phyloP scores from a whole-genome alignment of 2,113 vertebrate genomes.

The Otolemur garnettii region DNA sequence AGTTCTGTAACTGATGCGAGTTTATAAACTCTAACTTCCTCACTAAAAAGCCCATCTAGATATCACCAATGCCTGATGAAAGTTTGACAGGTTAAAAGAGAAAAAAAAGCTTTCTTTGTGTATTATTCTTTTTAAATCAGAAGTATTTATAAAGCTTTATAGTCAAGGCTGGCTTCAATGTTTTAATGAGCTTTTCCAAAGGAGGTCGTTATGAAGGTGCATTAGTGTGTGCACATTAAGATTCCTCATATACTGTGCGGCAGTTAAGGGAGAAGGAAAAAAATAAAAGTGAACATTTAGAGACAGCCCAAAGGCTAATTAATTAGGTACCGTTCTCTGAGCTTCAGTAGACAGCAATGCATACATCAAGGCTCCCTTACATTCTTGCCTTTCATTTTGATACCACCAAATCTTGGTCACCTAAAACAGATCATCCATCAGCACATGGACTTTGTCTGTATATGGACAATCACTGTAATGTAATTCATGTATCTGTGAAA shows the following conservation, averaged over 20 bases:
- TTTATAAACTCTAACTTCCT: not conserved
- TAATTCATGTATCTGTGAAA: not conserved
- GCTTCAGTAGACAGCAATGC: not conserved
- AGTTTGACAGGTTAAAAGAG: not conserved
- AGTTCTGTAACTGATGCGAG: not conserved
- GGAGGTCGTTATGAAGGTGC: not conserved
- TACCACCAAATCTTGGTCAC: not conserved
- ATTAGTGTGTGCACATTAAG: slow-evolving; percentile 51
- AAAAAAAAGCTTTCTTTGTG: not conserved
- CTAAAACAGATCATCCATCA: not conserved
- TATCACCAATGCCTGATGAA: not conserved
- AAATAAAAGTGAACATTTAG: slow-evolving; percentile 56
- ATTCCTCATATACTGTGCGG: not conserved
- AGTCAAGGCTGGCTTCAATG: not conserved
- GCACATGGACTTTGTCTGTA: not conserved
- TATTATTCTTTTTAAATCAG: slow-evolving; percentile 42
- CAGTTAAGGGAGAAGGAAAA: not conserved
- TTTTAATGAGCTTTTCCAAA: slow-evolving; percentile 48
- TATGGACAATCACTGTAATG: not conserved
- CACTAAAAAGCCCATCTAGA: not conserved
- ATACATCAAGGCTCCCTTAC: not conserved
- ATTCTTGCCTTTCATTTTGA: slow-evolving; percentile 15
- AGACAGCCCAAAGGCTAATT: slow-evolving; percentile 13
- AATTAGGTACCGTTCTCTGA: slow-evolving; percentile 31
- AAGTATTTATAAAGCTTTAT: not conserved